phyloP scores from a whole-genome alignment of 2,888 invertebrate species.

The Drosophila pseudotalamancana region DNA sequence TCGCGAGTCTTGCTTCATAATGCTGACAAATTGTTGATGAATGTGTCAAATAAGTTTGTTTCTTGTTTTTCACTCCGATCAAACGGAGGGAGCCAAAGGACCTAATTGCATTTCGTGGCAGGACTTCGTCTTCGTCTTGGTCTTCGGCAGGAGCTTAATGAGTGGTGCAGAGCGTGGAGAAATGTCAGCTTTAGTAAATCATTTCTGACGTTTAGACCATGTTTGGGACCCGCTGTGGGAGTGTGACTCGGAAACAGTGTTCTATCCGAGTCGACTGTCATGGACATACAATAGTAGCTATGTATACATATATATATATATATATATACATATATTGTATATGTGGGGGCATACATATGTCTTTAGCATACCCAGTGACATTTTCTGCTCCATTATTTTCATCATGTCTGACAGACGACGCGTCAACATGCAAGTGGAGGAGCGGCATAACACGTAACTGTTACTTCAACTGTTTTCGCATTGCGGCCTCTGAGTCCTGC shows the following conservation, averaged over 20 bases:
- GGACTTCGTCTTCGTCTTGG: no score
- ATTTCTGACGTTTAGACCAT: slow-evolving; percentile 48
- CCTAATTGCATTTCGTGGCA: slow-evolving; percentile 55
- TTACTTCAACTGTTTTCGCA: slow-evolving; percentile 47
- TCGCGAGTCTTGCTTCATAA: slow-evolving; percentile 35
- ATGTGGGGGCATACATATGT: slow-evolving; percentile 34
- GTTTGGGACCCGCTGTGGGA: not conserved
- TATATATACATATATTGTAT: slow-evolving; percentile 16
- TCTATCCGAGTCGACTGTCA: not conserved
- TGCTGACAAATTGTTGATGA: slow-evolving; percentile 78
- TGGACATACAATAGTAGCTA: not conserved
- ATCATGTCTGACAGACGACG: slow-evolving; percentile 78
- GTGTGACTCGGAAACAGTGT: not conserved
- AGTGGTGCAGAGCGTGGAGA: slow-evolving; percentile 60
- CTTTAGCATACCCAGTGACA: slow-evolving; percentile 74
- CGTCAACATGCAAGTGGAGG: slow-evolving; percentile 72
- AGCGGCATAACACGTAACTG: slow-evolving; percentile 54
- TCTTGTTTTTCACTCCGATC: slow-evolving; percentile 6
- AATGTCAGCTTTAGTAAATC: slow-evolving; percentile 73
- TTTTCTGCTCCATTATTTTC: slow-evolving; percentile 79
- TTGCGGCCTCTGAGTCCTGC: slow-evolving; percentile 41
- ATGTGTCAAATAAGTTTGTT: slow-evolving; percentile 63
- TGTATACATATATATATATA: slow-evolving; percentile 21
- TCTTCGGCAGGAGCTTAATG: slow-evolving; percentile 50
- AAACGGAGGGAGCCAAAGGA: not conserved